These are phyloP conservation scores for Bovichtus variegatus DNA, from an alignment of 2,797 vertebrate species.

Conservation along the genomic window DNA sequence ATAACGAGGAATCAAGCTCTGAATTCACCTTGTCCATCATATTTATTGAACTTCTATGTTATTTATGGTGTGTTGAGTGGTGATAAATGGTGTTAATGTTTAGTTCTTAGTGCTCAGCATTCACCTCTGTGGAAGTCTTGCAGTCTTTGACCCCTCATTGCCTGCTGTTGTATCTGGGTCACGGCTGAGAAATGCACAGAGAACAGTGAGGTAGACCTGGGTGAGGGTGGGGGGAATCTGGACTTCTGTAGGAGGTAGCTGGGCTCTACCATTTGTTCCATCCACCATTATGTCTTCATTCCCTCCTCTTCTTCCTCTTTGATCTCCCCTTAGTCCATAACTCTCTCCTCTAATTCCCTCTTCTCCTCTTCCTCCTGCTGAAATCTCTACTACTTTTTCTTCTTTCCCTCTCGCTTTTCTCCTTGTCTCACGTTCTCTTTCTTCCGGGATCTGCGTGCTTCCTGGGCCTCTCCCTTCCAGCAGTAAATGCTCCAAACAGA, in stretches of 20 bases:
- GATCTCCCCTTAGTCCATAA: neutral
- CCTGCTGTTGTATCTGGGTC: slow-evolving; percentile 6
- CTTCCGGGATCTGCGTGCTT: neutral
- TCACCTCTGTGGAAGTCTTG: slow-evolving; percentile 49
- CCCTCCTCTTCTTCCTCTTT: neutral
- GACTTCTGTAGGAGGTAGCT: neutral
- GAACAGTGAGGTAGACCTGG: slow-evolving; percentile 89
- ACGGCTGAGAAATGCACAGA: slow-evolving; percentile 82
- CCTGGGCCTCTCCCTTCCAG: neutral
- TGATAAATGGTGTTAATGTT: neutral
- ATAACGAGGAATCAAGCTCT: neutral
- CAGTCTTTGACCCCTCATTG: neutral
- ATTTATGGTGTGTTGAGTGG: neutral
- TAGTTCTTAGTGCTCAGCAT: neutral
- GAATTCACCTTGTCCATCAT: neutral
- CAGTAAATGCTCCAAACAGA: slow-evolving; percentile 87
- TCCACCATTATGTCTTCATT: slow-evolving; percentile 3
- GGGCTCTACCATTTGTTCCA: slow-evolving; percentile 8
- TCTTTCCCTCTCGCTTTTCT: neutral
- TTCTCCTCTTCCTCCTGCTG: slow-evolving; percentile 1
- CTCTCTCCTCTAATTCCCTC: slow-evolving; percentile 7
- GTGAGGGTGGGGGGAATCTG: slow-evolving; percentile 88
- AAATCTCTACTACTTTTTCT: neutral
- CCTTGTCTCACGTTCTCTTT: neutral
- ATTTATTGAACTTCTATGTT: neutral